Evolutionary conservation across 2,888 invertebrate genomes (phyloP).

Genomic region (Limnephilus rhombicus): DNA sequence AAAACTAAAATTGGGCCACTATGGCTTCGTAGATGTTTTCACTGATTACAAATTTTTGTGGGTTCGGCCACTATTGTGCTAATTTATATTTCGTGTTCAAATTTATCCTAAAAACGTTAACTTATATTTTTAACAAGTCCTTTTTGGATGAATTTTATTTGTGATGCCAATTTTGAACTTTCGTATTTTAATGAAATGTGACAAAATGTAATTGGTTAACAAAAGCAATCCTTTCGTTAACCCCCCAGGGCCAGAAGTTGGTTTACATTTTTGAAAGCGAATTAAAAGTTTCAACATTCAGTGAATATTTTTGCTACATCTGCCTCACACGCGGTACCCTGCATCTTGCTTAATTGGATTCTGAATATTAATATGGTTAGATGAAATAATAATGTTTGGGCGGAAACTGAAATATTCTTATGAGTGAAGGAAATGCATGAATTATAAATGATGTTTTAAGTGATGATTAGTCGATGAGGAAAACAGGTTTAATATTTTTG

Average conservation of each 20-base stretch:
- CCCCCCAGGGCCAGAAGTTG: background rate
- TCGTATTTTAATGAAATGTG: background rate
- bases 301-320: slow-evolving; percentile 19
- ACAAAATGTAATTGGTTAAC: slow-evolving; percentile 15
- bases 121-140: background rate
- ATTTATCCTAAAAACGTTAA: no score
- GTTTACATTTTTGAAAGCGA: slow-evolving; percentile 18
- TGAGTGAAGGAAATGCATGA: background rate
- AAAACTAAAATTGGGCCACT: no score
- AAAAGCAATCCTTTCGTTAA: slow-evolving; percentile 13
- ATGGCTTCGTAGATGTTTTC: no score
- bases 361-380: slow-evolving; percentile 15
- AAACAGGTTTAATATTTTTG: slow-evolving; percentile 23
- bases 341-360: slow-evolving; percentile 9
- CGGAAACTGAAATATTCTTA: background rate
- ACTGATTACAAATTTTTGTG: no score
- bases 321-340: background rate
- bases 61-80: no score
- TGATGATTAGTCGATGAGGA: background rate
- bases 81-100: no score
- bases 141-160: background rate
- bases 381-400: background rate
- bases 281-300: slow-evolving; percentile 35
- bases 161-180: background rate
- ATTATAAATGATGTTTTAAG: background rate